A percentile compares a stretch with the other conserved stretches of the same genome.
phyloP scores from a whole-genome alignment of 2,888 invertebrate genomes.

The Siphlonurus alternatus region DNA sequence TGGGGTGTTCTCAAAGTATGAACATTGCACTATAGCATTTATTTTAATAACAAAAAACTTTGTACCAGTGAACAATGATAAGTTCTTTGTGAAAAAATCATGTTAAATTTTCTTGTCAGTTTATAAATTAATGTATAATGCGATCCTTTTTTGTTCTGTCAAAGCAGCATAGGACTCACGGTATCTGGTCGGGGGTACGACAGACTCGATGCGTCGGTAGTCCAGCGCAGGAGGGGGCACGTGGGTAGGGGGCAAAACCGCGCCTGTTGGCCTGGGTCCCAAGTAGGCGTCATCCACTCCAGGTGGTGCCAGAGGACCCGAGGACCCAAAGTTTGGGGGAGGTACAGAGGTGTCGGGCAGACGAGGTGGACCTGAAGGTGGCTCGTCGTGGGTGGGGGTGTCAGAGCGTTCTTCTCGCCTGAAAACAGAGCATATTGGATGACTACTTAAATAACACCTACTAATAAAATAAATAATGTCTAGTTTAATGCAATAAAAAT shows the following conservation, averaged over 20 bases:
- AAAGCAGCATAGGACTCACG: not conserved
- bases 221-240: not conserved
- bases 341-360: conserved; percentile 4
- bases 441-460: no score
- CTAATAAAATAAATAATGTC: no score
- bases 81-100: no score
- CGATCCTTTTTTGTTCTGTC: no score
- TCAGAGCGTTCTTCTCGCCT: conserved; percentile 45
- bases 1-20: no score
- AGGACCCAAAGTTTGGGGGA: conserved; percentile 6
- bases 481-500: no score
- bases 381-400: conserved; percentile 54
- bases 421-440: not conserved
- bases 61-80: no score
- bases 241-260: not conserved
- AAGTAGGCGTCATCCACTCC: not conserved
- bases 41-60: no score
- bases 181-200: not conserved
- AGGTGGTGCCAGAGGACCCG: not conserved
- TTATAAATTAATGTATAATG: no score
- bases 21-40: no score
- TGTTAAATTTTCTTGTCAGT: no score
- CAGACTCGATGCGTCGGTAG: not conserved
- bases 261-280: no score
- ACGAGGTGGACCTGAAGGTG: conserved; percentile 10